Evolutionary conservation across 2,888 invertebrate species (phyloP), one percentile per base, ranked within the genome.

Genomic region (Disparrhopalites patrizii): DNA sequence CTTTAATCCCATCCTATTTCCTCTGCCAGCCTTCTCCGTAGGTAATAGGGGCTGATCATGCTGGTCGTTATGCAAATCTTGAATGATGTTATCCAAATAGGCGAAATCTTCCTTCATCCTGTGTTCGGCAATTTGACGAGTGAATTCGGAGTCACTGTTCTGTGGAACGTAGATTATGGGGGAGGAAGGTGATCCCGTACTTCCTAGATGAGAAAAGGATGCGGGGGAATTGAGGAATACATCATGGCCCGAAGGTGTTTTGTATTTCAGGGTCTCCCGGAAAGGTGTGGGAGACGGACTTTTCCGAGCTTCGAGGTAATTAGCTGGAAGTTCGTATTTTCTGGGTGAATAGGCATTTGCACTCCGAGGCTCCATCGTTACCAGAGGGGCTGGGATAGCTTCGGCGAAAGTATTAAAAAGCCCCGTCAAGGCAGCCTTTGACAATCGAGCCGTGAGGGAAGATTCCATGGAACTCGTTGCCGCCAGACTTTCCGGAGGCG

Each of bases 61-160:
- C n/a, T n/a, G 30, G 20, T 54, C 40, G 13, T 33, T 5, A 20
- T 43, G 28, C 7, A 31, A 23, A 23, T 43, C 13, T 50, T 63
- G 36, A 50, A 38, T 25, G 60, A 47, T 52, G 2, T 58, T 8
- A 8, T 60, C 51, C n/a, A 61, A 28, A 13, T 51, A 36, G 3
- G 23, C 50, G n/a, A 61, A 15, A 33, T 61, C 52, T 25, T 61
- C 51, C 3, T 33, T 1, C 33, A 61, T 33, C n/a, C 38, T 20
- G 8, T 18, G 7, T 23, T 61, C 20, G 25, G 61, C 61, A 7
- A 33, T 33, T 10, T 7, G n/a, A 23, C 33, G 20, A 31, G n/a
- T 36, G n/a, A 51, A 51, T 50, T 23, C 61, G 1, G 25, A 25
- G 20, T 61, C 36, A 23, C 52, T 51, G 23, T 61, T 58, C 20